phyloP scores from a whole-genome alignment of 2,113 vertebrate genomes.

The Nothoprocta perdicaria region DNA sequence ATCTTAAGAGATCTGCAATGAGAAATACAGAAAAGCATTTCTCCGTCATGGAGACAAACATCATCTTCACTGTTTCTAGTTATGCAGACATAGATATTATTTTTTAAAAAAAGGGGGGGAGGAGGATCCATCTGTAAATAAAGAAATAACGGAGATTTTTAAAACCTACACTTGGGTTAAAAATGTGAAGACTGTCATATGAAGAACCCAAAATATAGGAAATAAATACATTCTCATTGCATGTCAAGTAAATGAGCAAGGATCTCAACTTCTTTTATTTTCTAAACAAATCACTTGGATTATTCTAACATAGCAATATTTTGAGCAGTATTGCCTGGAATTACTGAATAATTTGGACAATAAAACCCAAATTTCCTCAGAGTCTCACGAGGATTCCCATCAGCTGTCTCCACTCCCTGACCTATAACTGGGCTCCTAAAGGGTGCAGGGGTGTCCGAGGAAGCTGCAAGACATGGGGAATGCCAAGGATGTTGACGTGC shows the following conservation, averaged over 20 bases:
- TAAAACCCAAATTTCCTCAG: not conserved
- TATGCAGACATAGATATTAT: not conserved
- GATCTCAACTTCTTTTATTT: not conserved
- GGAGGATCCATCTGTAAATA: not conserved
- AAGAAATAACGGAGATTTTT: not conserved
- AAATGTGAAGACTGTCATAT: not conserved
- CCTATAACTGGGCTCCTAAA: not conserved
- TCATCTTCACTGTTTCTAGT: conserved; percentile 4
- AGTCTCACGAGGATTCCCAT: not conserved
- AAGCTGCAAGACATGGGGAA: not conserved
- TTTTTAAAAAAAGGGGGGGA: not conserved
- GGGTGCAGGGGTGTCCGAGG: not conserved
- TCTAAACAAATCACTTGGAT: not conserved
- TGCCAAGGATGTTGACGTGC: not conserved
- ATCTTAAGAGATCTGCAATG: conserved; percentile 55
- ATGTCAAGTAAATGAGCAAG: not conserved
- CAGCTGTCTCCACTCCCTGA: not conserved
- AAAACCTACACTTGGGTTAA: not conserved
- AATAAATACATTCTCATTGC: not conserved
- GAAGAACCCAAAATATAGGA: not conserved
- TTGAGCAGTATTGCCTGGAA: not conserved
- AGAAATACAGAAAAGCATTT: conserved; percentile 56
- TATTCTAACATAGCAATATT: not conserved
- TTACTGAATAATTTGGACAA: not conserved
- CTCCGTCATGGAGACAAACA: conserved; percentile 42